Base-by-base conservation (phyloP, 2,888 invertebrate species). In the Idaea dimidiata region DNA sequence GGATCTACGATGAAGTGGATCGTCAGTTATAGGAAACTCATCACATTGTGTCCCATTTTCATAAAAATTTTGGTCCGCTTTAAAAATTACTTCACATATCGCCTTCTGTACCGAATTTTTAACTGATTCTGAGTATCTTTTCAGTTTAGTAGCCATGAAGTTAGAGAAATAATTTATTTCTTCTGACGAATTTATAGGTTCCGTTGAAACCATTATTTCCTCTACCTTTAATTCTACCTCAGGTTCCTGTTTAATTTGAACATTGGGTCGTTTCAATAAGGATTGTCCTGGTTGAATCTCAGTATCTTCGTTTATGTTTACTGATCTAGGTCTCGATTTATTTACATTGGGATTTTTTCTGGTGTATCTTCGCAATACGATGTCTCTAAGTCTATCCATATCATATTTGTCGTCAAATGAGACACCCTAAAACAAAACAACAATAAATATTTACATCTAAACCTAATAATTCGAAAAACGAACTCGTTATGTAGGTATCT, bases 141-240 rank as follows among this genome's bases (percentile, higher is more conserved):
- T 83, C 82, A 86, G 81, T 74, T 84, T 83, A 17, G 68, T 77
- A 4, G 78, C 78, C 62, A 84, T 75, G 62, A 84, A 84, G 17
- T 76, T 74, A 3, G 77, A 69, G 63, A 84, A 84, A 31, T 77
- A 75, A 57, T 66, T 69, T 6, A 83, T 83, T 68, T 84, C 86
- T 3, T 83, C 80, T 10, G 75, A 70, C 59, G 64, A 62, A 58
- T 67, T 31, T 68, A 68, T 6, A 67, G 33, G 53, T 16, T 60
- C 5, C 60, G 54, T 32, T 58, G 43, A 43, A 14, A 43, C 43
- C 8, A n/a, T 66, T 43, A 5, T 68, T 71, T 17, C 72, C 69
- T 43, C 43, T 14, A 43, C 14, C n/a, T n/a, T n/a, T n/a, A n/a
- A n/a, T n/a, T n/a, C n/a, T n/a, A n/a, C n/a, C n/a, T n/a, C n/a